A percentile compares a stretch with the other conserved stretches of the same genome.
These are phyloP conservation scores for Noctilio leporinus DNA, from an alignment of 2,113 vertebrate species.

Conservation along the genomic window DNA sequence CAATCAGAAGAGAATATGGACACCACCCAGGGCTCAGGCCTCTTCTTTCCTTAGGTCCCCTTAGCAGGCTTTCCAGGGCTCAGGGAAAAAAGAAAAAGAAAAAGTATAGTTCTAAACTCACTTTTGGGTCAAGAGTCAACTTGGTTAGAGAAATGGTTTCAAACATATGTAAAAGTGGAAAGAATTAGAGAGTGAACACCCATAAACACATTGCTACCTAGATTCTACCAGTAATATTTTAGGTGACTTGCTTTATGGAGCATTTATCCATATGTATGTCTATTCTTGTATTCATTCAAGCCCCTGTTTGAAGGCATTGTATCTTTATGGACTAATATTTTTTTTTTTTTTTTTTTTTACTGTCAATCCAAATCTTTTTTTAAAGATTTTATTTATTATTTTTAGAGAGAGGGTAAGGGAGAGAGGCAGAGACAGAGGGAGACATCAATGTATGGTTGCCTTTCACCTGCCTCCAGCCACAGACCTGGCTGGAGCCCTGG, in stretches of 20 bases:
- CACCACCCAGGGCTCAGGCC: background rate
- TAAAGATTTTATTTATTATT: too few species aligned
- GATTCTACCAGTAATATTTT: background rate
- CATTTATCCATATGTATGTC: background rate
- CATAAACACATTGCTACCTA: background rate
- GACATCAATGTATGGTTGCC: too few species aligned
- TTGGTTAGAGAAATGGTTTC: background rate
- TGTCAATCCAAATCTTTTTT: background rate
- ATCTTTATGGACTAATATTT: background rate
- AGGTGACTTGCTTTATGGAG: background rate
- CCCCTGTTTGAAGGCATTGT: background rate
- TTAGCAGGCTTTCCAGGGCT: background rate
- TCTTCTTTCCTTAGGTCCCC: background rate
- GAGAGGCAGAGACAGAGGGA: too few species aligned
- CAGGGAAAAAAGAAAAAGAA: background rate
- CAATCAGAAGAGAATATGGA: background rate
- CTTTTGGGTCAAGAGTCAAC: background rate
- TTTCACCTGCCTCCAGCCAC: too few species aligned
- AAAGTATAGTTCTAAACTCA: background rate
- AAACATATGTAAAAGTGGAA: background rate
- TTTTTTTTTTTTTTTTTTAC: too few species aligned
- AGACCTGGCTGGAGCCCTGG: too few species aligned
- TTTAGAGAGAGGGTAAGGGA: too few species aligned
- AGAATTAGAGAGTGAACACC: background rate
- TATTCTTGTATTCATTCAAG: background rate